A percentile compares a stretch with the other conserved stretches of the same genome.
Conservation (phyloP, 1,140 invertebrate genomes). For the Pararge aegeria region DNA sequence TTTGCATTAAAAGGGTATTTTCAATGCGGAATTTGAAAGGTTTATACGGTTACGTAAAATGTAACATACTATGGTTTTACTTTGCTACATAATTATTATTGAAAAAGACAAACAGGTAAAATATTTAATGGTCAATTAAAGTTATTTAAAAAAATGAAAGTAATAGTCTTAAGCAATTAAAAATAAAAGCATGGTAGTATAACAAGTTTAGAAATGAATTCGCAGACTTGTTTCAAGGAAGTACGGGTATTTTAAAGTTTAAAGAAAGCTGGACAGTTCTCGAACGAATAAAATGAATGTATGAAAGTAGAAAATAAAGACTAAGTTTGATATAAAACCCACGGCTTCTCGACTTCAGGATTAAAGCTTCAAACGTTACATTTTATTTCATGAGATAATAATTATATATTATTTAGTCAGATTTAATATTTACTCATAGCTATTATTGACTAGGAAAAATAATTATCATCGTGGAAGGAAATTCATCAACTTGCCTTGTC, state of each 20-base stretch:
- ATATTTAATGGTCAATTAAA: too few species aligned
- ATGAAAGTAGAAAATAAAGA: conserved; percentile 31
- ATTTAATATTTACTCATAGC: neutral
- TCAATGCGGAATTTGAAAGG: neutral
- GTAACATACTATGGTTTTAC: too few species aligned
- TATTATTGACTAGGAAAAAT: too few species aligned
- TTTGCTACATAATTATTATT: too few species aligned
- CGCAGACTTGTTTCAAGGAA: conserved; percentile 29
- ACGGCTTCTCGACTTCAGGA: conserved; percentile 30
- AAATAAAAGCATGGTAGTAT: conserved; percentile 19
- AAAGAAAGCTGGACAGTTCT: conserved; percentile 33
- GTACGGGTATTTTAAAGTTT: conserved; percentile 33
- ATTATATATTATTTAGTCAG: neutral
- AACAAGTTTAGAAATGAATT: conserved; percentile 32
- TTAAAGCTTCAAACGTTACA: conserved; percentile 33
- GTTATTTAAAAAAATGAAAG: neutral
- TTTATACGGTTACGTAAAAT: neutral
- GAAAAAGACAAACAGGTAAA: too few species aligned
- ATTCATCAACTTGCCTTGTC: too few species aligned
- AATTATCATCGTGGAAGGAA: too few species aligned
- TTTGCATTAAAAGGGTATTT: neutral
- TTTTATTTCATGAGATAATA: conserved; percentile 23
- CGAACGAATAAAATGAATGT: conserved; percentile 33
- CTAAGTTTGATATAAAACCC: conserved; percentile 32
- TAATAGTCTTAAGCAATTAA: conserved; percentile 21